Base-by-base conservation (phyloP, 1,140 invertebrate genomes). In the Trichonephila clavata region DNA sequence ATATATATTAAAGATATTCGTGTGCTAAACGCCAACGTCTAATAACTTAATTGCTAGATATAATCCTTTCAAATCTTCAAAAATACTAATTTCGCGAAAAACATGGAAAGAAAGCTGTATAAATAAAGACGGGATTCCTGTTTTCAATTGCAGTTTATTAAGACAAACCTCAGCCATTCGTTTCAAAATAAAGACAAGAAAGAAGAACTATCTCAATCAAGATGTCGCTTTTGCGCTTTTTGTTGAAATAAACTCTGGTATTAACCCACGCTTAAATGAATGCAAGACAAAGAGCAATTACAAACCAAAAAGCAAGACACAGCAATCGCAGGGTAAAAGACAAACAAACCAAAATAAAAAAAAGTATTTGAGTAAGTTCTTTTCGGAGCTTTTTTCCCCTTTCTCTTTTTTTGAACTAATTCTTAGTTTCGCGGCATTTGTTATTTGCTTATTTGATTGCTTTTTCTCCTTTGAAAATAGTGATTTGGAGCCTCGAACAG, bases 391-490 rank as follows among this genome's bases (percentile, higher is more conserved):
- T 39, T 32, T 39, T 77, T 7, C 5, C 21, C 4, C 21, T 63
- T 4, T 16, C 32, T 71, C 21, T 24, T 32, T 13, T 32, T 77
- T 14, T 77, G 0, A 39, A 39, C 71, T 77, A 77, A 77, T 77
- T 77, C 71, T 77, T 77, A 32, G 16, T 77, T 77, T 39, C 71
- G 24, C 27, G 32, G 71, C 14, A 77, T 77, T 77, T 77, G 71
- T 77, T 39, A 68, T 84, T 84, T 84, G n/a, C 57, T 84, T 84
- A 84, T 21, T 57, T 84, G 21, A 59, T 50, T 59, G 57, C 43
- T 57, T 84, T 84, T 59, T 43, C 14, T 84, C 57, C 43, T 50
- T 59, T 43, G 57, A 84, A 84, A 84, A 84, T 43, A 84, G 57
- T 84, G 71, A 84, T 84, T 59, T 84, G 3, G 81, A 50, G 18